Percentiles rank a stretch among this genome's conserved stretches.
phyloP scores from a whole-genome alignment of 2,113 vertebrate genomes.

The Ivindomyrus marchei region DNA sequence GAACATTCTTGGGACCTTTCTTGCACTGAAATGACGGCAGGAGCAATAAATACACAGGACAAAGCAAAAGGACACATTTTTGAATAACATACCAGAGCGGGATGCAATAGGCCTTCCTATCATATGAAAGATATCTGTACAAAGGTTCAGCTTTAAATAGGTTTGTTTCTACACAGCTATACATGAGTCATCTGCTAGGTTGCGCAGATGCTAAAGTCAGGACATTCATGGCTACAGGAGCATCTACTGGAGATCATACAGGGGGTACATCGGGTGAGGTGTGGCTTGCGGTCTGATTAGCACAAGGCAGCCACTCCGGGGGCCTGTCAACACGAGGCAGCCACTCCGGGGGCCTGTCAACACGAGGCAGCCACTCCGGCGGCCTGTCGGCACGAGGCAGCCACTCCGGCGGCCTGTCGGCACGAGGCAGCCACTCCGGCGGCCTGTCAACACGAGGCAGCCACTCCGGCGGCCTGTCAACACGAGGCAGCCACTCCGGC shows the following conservation, averaged over 20 bases:
- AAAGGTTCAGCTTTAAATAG: constrained; percentile 19
- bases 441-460: background rate
- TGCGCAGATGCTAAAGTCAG: constrained; percentile 1
- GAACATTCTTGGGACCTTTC: constrained; percentile 3
- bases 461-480: background rate
- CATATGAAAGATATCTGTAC: constrained; percentile 35
- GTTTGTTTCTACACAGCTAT: constrained; percentile 41
- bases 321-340: background rate
- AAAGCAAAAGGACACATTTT: constrained; percentile 34
- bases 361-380: background rate
- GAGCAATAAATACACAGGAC: background rate
- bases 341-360: background rate
- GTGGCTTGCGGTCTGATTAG: background rate
- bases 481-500: background rate
- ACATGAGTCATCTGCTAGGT: constrained; percentile 20
- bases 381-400: background rate
- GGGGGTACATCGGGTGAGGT: background rate
- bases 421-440: background rate
- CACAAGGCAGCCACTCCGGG: background rate
- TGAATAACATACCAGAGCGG: constrained; percentile 28
- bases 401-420: background rate
- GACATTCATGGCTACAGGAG: constrained; percentile 1
- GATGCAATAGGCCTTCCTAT: constrained; percentile 35
- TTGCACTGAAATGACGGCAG: background rate
- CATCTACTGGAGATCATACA: background rate